A percentile compares a stretch with the other conserved stretches of the same genome.
These are phyloP conservation scores for Drosophila kuntzei DNA, from an alignment of 2,888 invertebrate genomes.

Conservation along the genomic window DNA sequence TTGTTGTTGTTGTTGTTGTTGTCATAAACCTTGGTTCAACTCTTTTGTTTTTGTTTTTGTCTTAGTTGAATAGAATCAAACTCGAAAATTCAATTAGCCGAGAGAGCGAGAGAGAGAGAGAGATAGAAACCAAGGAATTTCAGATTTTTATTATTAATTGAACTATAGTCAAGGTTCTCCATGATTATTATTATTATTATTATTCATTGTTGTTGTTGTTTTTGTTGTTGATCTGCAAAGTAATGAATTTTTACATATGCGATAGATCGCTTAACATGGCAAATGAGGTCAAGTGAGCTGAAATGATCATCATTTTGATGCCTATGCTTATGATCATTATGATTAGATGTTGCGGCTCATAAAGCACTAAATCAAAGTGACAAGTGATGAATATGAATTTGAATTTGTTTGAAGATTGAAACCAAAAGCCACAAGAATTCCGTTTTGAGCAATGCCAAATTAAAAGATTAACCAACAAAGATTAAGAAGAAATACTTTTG, in stretches of 20 bases:
- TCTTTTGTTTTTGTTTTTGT: conserved; percentile 26
- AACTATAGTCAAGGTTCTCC: conserved; percentile 72
- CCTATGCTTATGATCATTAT: conserved; percentile 30
- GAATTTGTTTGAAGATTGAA: not conserved
- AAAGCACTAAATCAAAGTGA: conserved; percentile 49
- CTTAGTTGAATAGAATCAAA: conserved; percentile 52
- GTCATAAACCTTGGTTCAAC: conserved; percentile 43
- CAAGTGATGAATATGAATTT: conserved; percentile 41
- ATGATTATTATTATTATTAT: conserved; percentile 37
- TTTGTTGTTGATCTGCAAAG: conserved; percentile 15
- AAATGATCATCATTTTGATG: conserved; percentile 25
- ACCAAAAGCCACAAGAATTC: conserved; percentile 14
- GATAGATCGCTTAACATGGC: conserved; percentile 35
- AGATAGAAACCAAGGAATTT: conserved; percentile 42
- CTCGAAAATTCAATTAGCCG: conserved; percentile 66
- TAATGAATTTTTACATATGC: conserved; percentile 51
- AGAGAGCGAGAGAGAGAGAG: conserved; percentile 12
- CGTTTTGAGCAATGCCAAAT: conserved; percentile 5
- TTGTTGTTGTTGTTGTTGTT: conserved; percentile 29
- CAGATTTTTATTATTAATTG: conserved; percentile 74
- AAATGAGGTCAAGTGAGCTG: conserved; percentile 67
- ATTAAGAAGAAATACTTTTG: not conserved
- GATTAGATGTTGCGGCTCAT: conserved; percentile 37
- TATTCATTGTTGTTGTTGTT: conserved; percentile 1
- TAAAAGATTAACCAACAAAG: not conserved